These are phyloP conservation scores for Bombylius discolor DNA, from an alignment of 2,888 invertebrate genomes.

Conservation along the genomic window DNA sequence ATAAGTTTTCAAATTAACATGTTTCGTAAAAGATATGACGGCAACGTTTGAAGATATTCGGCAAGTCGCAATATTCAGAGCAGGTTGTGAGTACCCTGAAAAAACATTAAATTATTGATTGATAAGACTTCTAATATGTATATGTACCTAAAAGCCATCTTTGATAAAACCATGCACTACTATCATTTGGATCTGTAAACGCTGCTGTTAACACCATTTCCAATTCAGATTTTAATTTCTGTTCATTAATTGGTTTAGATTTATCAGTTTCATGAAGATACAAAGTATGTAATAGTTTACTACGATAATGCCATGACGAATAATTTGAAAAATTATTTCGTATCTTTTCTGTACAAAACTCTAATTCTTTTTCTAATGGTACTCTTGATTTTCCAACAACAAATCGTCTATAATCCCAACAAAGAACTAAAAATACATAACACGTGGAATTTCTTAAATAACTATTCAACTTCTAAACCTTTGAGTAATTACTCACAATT, in stretches of 20 bases:
- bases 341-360: constrained; percentile 78
- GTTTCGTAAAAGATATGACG: constrained; percentile 25
- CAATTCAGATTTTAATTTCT: constrained; percentile 55
- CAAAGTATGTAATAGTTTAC: constrained; percentile 62
- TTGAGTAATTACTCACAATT: constrained; percentile 62
- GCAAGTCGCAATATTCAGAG: constrained; percentile 26
- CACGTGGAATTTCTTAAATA: no score
- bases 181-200: constrained; percentile 95
- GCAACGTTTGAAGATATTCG: constrained; percentile 23
- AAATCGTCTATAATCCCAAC: constrained; percentile 92
- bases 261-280: constrained; percentile 49
- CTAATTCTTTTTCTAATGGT: constrained; percentile 64
- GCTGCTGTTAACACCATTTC: constrained; percentile 87
- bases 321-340: constrained; percentile 94
- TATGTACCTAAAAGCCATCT: constrained; percentile 71
- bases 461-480: neutral
- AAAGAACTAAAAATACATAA: constrained; percentile 67
- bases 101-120: neutral
- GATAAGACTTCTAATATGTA: no score
- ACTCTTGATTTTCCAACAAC: constrained; percentile 64
- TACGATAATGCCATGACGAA: constrained; percentile 98
- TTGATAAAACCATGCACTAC: constrained; percentile 98
- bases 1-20: constrained; percentile 20
- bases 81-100: constrained; percentile 25
- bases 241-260: constrained; percentile 36